phyloP scores from a whole-genome alignment of 1,140 invertebrate genomes.

The Tetragnatha versicolor region DNA sequence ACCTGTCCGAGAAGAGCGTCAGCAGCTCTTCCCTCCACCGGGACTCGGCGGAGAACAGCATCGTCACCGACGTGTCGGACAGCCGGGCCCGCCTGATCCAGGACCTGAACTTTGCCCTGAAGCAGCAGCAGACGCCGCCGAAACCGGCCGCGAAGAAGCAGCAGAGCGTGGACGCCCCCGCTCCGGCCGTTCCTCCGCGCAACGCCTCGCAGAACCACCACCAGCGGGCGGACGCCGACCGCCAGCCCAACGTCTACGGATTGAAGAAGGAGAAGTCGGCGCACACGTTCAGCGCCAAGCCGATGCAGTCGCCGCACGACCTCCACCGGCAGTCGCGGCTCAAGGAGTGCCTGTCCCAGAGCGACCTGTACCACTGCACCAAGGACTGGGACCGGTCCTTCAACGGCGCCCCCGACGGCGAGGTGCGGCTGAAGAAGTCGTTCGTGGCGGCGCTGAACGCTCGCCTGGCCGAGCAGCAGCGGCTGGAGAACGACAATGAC shows the following conservation, averaged over 20 bases:
- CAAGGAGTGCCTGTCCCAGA: conserved; percentile 35
- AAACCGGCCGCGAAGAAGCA: conserved; percentile 1
- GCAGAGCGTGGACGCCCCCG: not conserved
- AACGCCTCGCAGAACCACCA: conserved; percentile 3
- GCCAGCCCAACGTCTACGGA: conserved; percentile 3
- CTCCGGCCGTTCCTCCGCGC: conserved; percentile 24
- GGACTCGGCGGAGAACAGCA: conserved; percentile 22
- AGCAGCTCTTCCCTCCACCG: conserved; percentile 12
- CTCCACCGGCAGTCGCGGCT: conserved; percentile 20
- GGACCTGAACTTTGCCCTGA: conserved; percentile 34
- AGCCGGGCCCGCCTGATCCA: conserved; percentile 47
- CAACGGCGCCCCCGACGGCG: conserved; percentile 11
- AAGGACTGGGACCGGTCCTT: conserved; percentile 26
- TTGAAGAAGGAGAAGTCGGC: conserved; percentile 19
- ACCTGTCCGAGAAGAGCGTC: conserved; percentile 1
- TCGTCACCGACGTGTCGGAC: conserved; percentile 51
- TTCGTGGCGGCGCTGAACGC: conserved; percentile 51
- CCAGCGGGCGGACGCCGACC: not conserved
- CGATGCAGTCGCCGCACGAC: conserved; percentile 24
- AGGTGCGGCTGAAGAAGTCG: conserved; percentile 14
- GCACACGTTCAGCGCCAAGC: conserved; percentile 42
- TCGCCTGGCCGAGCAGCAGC: conserved; percentile 34
- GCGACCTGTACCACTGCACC: conserved; percentile 28
- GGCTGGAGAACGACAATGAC: not conserved
- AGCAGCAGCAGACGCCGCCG: conserved; percentile 1